A percentile compares a stretch with the other conserved stretches of the same genome.
phyloP scores from a whole-genome alignment of 2,888 invertebrate species.

The Iselma pallidipennis region DNA sequence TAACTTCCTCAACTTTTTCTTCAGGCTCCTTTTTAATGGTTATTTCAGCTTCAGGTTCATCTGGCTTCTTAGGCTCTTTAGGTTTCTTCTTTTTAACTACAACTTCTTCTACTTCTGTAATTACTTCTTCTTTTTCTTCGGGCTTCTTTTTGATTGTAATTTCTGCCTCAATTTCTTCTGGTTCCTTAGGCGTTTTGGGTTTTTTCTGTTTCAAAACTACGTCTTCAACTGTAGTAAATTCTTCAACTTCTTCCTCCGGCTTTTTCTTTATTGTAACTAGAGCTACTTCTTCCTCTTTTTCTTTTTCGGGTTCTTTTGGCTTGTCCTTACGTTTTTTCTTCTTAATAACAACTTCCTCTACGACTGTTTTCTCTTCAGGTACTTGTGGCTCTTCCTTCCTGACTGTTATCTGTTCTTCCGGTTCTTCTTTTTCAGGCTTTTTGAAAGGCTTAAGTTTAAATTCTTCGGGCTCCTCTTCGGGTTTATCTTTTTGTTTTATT shows the following conservation, averaged over 20 bases:
- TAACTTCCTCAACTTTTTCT: constrained; percentile 10
- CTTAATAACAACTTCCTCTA: constrained; percentile 25
- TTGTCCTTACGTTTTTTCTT: constrained; percentile 15
- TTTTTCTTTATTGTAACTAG: constrained; percentile 3
- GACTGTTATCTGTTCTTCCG: constrained; percentile 47
- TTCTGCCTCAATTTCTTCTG: constrained; percentile 4
- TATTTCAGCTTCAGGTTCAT: constrained; percentile 13
- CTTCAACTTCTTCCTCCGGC: not conserved
- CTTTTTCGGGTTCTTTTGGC: constrained; percentile 2
- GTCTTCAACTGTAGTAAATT: not conserved
- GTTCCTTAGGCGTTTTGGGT: not conserved
- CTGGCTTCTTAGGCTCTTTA: constrained; percentile 1
- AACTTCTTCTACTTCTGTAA: not conserved
- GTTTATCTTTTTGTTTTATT: constrained; percentile 44
- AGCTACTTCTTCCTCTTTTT: not conserved
- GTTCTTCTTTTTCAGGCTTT: constrained; percentile 54
- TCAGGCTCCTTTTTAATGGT: constrained; percentile 11
- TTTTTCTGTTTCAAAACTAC: not conserved
- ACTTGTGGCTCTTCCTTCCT: constrained; percentile 44
- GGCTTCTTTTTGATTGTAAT: constrained; percentile 4
- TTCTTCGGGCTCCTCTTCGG: constrained; percentile 54
- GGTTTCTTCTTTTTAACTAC: not conserved
- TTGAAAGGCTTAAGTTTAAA: constrained; percentile 43
- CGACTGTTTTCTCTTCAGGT: constrained; percentile 35
- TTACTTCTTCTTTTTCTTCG: not conserved